These are phyloP conservation scores for Tychaedon coryphoeus DNA, from an alignment of 2,113 vertebrate genomes.

Conservation along the genomic window DNA sequence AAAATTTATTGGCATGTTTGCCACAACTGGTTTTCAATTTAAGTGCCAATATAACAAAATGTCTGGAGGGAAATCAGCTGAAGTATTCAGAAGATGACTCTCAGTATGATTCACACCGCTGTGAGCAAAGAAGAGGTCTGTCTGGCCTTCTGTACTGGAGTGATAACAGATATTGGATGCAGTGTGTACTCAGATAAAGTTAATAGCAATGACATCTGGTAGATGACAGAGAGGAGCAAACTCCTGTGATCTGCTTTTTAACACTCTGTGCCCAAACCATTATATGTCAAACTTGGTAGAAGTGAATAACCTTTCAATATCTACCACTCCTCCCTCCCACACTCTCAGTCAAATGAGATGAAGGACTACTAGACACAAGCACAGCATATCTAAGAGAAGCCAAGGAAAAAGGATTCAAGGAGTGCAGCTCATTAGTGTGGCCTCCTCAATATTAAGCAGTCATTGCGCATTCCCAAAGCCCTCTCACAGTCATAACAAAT, in stretches of 20 bases:
- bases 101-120: constrained; percentile 38
- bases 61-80: constrained; percentile 30
- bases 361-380: constrained; percentile 3
- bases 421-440: neutral
- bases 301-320: constrained; percentile 35
- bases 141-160: constrained; percentile 32
- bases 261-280: constrained; percentile 26
- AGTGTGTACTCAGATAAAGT: constrained; percentile 46
- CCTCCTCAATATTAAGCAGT: neutral
- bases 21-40: constrained; percentile 4
- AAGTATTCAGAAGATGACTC: constrained; percentile 39
- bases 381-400: neutral
- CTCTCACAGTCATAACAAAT: neutral
- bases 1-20: constrained; percentile 14
- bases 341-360: neutral
- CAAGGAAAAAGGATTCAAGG: neutral
- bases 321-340: neutral
- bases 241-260: constrained; percentile 40
- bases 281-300: constrained; percentile 33
- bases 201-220: constrained; percentile 46
- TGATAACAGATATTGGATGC: constrained; percentile 49
- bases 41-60: constrained; percentile 34
- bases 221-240: constrained; percentile 37
- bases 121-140: constrained; percentile 36
- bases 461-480: neutral